These are phyloP conservation scores for Patella vulgata DNA, from an alignment of 1,140 invertebrate genomes.

Conservation along the genomic window DNA sequence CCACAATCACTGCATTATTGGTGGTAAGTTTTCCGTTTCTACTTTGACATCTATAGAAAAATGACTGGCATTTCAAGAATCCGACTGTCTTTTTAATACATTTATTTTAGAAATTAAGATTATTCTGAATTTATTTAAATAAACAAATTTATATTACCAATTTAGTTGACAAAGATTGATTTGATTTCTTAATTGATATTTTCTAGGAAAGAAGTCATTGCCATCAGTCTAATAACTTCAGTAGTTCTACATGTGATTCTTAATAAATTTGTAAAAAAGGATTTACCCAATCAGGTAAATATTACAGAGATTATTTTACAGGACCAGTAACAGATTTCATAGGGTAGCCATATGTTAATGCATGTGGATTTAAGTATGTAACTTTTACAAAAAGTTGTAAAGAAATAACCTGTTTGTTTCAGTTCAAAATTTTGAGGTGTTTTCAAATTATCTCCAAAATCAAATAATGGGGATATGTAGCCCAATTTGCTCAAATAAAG, in stretches of 20 bases:
- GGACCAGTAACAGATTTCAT: too few species aligned
- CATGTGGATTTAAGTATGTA: too few species aligned
- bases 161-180: neutral
- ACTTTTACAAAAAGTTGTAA: too few species aligned
- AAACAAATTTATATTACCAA: neutral
- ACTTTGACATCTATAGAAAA: neutral
- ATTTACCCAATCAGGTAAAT: constrained; percentile 12
- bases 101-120: neutral
- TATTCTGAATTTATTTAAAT: neutral
- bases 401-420: too few species aligned
- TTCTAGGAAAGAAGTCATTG: constrained; percentile 78
- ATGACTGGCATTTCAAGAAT: constrained; percentile 1
- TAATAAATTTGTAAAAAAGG: constrained; percentile 34
- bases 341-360: too few species aligned
- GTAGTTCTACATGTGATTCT: constrained; percentile 73
- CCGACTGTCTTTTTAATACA: neutral
- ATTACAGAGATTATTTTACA: neutral
- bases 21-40: constrained; percentile 72
- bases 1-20: constrained; percentile 81
- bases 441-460: too few species aligned
- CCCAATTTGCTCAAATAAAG: too few species aligned
- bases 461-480: too few species aligned
- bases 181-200: constrained; percentile 26
- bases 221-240: constrained; percentile 76
- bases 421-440: too few species aligned